Percentiles rank a stretch among this genome's conserved stretches.
These are phyloP conservation scores for Rotaria sp. DNA, from an alignment of 2,888 invertebrate genomes.

Conservation along the genomic window DNA sequence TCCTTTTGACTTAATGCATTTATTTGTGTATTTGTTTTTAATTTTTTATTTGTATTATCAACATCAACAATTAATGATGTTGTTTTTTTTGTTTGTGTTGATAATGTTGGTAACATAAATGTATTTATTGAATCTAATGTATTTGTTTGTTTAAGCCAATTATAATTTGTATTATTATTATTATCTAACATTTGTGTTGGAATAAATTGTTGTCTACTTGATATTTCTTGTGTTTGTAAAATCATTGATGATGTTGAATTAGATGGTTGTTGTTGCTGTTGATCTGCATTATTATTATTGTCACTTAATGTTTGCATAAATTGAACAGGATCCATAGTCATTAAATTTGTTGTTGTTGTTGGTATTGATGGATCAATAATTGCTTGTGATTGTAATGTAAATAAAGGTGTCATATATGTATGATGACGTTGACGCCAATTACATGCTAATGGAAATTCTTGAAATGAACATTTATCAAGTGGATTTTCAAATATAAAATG, in stretches of 20 bases:
- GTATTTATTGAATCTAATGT: slow-evolving; percentile 9
- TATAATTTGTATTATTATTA: background rate
- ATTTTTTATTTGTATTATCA: background rate
- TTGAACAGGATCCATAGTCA: background rate
- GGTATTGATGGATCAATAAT: background rate
- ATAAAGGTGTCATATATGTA: slow-evolving; percentile 63
- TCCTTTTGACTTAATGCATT: slow-evolving; percentile 1
- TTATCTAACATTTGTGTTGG: background rate
- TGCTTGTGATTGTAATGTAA: slow-evolving; percentile 58
- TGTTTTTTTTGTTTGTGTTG: background rate
- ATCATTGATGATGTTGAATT: background rate
- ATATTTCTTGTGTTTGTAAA: background rate
- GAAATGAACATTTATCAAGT: slow-evolving; percentile 60
- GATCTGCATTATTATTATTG: background rate
- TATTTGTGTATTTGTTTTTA: background rate
- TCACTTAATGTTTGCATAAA: background rate
- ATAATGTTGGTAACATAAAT: slow-evolving; percentile 10
- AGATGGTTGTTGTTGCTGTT: background rate
- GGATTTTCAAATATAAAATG: slow-evolving; percentile 62
- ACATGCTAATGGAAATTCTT: slow-evolving; percentile 53
- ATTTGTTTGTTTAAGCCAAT: slow-evolving; percentile 28
- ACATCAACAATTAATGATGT: slow-evolving; percentile 7
- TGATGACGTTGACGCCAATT: slow-evolving; percentile 60
- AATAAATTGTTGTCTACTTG: background rate
- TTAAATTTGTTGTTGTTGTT: background rate